phyloP scores from a whole-genome alignment of 2,888 invertebrate species.

The Eumerus sabulonum region DNA sequence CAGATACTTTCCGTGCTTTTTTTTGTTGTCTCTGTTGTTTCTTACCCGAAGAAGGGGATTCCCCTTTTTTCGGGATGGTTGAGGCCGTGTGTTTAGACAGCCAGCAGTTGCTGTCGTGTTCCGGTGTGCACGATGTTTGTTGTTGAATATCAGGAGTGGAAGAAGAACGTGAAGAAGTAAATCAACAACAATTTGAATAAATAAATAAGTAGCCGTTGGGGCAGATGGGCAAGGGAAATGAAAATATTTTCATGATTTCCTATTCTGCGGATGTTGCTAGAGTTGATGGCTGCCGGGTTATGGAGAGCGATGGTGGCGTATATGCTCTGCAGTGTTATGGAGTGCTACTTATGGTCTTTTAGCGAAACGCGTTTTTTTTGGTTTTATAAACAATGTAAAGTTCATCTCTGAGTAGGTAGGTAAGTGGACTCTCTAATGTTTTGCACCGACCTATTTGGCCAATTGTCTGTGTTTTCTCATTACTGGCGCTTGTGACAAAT shows the following conservation, averaged over 20 bases:
- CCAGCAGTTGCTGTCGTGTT: constrained; percentile 21
- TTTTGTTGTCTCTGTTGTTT: background rate
- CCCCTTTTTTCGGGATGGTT: constrained; percentile 30
- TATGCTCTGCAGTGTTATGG: too few relatives aligned
- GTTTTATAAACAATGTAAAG: too few relatives aligned
- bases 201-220: constrained; percentile 46
- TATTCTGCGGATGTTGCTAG: too few relatives aligned
- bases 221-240: too few relatives aligned
- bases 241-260: too few relatives aligned
- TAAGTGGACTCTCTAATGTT: background rate
- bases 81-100: constrained; percentile 40
- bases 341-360: too few relatives aligned
- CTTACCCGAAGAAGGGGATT: constrained; percentile 29
- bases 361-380: too few relatives aligned
- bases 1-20: constrained; percentile 47
- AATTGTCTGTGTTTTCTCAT: too few relatives aligned
- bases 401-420: background rate
- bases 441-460: too few relatives aligned
- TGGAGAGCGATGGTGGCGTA: too few relatives aligned
- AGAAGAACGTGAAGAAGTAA: constrained; percentile 15
- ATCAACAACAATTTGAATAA: constrained; percentile 57
- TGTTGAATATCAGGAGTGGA: background rate
- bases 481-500: too few relatives aligned
- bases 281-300: too few relatives aligned
- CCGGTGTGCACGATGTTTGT: constrained; percentile 24